These are phyloP conservation scores for Spodoptera frugiperda DNA, from an alignment of 1,140 invertebrate genomes.

Conservation along the genomic window DNA sequence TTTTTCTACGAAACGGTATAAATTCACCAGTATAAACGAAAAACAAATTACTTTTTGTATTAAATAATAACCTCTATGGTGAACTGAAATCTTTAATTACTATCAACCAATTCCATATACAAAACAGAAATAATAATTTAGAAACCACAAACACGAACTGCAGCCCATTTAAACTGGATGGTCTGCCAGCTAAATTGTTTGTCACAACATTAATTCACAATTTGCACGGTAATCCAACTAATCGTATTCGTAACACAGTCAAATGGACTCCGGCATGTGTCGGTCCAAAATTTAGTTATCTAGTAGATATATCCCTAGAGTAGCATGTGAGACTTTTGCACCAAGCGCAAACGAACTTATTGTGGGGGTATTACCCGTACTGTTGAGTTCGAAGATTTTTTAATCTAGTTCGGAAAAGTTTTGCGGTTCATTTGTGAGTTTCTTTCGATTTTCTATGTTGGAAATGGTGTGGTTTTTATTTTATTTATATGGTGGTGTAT, in stretches of 20 bases:
- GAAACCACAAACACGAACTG: constrained; percentile 18
- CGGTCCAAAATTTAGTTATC: constrained; percentile 71
- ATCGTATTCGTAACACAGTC: constrained; percentile 24
- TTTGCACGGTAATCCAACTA: constrained; percentile 32
- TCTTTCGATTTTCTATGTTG: background rate
- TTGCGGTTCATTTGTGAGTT: constrained; percentile 5
- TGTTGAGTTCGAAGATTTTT: constrained; percentile 17
- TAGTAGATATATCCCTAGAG: constrained; percentile 59
- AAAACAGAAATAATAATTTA: constrained; percentile 4
- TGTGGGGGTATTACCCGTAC: constrained; percentile 46
- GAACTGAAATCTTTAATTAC: background rate
- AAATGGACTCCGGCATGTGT: constrained; percentile 53
- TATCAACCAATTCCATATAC: background rate
- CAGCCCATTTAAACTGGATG: constrained; percentile 14
- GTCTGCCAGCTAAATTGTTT: constrained; percentile 19
- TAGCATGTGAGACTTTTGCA: constrained; percentile 63
- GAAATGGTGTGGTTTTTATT: background rate
- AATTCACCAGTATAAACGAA: no score
- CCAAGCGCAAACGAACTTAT: constrained; percentile 58
- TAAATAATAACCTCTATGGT: background rate
- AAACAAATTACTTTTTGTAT: no score
- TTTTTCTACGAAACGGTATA: no score
- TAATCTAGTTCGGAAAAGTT: constrained; percentile 19
- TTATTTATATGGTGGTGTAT: background rate
- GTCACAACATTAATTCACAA: constrained; percentile 38